Base-by-base conservation (phyloP, 2,888 invertebrate genomes). In the Caenorhabditis sinica region DNA sequence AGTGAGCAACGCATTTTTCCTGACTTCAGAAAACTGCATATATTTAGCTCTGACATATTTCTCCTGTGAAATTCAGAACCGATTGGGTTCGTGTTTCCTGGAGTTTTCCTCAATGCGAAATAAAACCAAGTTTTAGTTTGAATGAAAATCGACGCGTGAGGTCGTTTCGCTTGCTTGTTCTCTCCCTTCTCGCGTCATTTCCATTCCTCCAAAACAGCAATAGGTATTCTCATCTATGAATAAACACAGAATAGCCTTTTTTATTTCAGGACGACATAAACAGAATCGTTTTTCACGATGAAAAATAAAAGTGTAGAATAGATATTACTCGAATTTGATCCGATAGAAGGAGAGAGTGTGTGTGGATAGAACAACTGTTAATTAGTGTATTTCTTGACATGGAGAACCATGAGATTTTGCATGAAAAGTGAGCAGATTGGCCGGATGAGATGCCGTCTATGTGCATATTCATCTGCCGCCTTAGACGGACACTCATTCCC, bases 351-450 rank as follows among this genome's bases (percentile, higher is more conserved):
- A 63, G 15, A 4, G 25, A 11, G 45, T 36, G 56, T 33, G 51
- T 28, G 74, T 23, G 17, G 25, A 33, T 61, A 36, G 43, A 51
- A 71, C 65, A 53, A 71, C 69, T 60, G 69, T 60, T 77, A 77
- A 77, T 77, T 77, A 77, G 77, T 58, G 75, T 68, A 66, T 68
- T 77, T 51, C 33, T 77, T 49, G 58, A 49, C 40, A 58, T 30
- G 53, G 25, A 66, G 51, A n/a, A n/a, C n/a, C 28, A 58, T 25
- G n/a, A 49, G 40, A 69, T 69, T 53, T 43, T 15, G 53, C 17
- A 63, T 72, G 80, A 72, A 80, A 80, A 80, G 66, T 71, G 71
- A 79, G 79, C 71, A 71, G 79, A 79, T 79, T 72, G 80, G 72
- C 80, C 80, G 60, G 72, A 80, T 80, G 80, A 66, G 72, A 79